A percentile compares a stretch with the other conserved stretches of the same genome.
These are phyloP conservation scores for Trematocara zebra DNA, from an alignment of 2,113 vertebrate species.

Conservation along the genomic window DNA sequence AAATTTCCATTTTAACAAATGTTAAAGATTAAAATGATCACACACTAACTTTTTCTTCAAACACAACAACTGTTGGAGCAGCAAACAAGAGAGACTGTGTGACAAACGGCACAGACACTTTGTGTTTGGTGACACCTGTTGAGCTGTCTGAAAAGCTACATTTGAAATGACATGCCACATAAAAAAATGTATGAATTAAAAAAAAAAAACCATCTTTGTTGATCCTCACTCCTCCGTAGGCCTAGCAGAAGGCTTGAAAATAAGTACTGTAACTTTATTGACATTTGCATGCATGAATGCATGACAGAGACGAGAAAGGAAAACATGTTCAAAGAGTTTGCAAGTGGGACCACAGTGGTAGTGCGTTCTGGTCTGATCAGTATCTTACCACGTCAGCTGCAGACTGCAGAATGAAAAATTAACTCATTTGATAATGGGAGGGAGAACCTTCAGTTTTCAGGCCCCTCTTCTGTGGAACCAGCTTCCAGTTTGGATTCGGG, in stretches of 20 bases:
- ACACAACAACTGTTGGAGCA: not conserved
- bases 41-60: not conserved
- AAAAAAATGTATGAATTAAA: not conserved
- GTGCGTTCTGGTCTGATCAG: not conserved
- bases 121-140: not conserved
- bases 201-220: not conserved
- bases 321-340: not conserved
- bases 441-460: fast-evolving
- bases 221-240: fast-evolving
- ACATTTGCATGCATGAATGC: not conserved
- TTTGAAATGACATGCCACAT: not conserved
- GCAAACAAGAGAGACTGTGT: not conserved
- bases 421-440: not conserved
- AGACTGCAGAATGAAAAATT: not conserved
- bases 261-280: fast-evolving
- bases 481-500: not conserved
- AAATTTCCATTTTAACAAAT: not conserved
- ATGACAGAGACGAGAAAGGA: not conserved
- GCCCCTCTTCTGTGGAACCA: not conserved
- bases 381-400: not conserved
- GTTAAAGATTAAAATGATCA: not conserved
- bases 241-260: not conserved
- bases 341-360: not conserved
- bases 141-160: not conserved
- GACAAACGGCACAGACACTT: not conserved